Conservation (phyloP, 53 echinoderm and acorn worm species). For the Holothuria leucospilota region DNA sequence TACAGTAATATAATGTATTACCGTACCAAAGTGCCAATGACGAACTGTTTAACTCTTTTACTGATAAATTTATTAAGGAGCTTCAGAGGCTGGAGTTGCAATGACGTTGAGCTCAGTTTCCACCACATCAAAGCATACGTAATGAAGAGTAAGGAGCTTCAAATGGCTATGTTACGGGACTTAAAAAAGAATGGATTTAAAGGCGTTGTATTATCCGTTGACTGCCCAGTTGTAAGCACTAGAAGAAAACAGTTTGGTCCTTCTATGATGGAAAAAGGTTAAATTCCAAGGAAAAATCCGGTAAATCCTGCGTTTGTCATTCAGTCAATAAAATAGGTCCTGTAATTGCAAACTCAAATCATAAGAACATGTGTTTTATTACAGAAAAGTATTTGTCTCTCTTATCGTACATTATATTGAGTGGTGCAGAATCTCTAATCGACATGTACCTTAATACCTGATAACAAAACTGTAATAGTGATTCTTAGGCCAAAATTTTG, state of each 20-base stretch:
- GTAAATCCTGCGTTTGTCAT: not conserved
- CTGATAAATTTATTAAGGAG: not conserved
- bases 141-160: not conserved
- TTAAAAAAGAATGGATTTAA: not conserved
- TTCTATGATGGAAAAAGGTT: not conserved
- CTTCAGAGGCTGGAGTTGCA: not conserved
- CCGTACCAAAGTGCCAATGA: not conserved
- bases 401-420: too few relatives aligned
- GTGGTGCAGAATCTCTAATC: too few relatives aligned
- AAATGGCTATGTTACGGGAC: not conserved
- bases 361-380: too few relatives aligned
- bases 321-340: not conserved
- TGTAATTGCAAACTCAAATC: not conserved
- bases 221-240: not conserved
- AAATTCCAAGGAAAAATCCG: not conserved
- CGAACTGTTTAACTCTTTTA: not conserved
- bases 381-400: too few relatives aligned
- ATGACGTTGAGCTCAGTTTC: not conserved
- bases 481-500: too few relatives aligned
- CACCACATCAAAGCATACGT: not conserved
- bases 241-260: conserved; percentile 1
- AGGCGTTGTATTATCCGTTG: not conserved
- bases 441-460: too few relatives aligned
- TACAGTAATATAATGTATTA: not conserved
- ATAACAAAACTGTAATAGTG: too few relatives aligned